These are phyloP conservation scores for Aramus guarauna DNA, from an alignment of 2,113 vertebrate species.

Conservation along the genomic window DNA sequence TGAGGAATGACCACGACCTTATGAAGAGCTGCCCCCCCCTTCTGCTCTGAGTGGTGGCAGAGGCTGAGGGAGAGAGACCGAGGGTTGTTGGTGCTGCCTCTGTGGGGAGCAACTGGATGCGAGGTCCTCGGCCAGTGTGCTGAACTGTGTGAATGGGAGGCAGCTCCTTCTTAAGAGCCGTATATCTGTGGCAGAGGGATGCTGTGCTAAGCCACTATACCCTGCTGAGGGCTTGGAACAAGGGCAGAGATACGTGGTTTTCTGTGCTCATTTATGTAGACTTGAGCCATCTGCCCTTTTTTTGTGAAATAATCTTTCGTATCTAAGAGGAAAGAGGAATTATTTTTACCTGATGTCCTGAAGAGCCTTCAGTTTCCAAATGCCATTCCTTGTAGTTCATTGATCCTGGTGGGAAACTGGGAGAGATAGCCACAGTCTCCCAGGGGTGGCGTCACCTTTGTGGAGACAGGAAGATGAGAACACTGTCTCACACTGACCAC, in stretches of 20 bases:
- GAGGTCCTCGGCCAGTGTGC: background rate
- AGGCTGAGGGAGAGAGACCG: background rate
- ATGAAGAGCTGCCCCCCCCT: background rate
- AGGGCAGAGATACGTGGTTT: background rate
- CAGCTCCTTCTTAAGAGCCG: background rate
- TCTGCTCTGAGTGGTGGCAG: background rate
- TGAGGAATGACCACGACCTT: background rate
- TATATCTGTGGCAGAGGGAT: background rate
- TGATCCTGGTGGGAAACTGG: background rate
- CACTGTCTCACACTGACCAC: background rate
- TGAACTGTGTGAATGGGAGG: background rate
- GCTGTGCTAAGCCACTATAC: fast-evolving
- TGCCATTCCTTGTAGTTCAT: background rate
- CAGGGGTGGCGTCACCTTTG: background rate
- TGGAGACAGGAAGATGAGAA: fast-evolving
- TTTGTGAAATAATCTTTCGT: background rate
- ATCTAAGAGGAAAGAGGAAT: background rate
- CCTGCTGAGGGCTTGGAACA: background rate
- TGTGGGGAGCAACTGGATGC: background rate
- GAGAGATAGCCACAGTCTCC: background rate
- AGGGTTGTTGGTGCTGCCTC: background rate
- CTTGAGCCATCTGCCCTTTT: background rate
- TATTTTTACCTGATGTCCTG: background rate
- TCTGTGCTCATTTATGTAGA: background rate
- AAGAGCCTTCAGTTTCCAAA: background rate